Base-by-base conservation (phyloP, 2,797 vertebrate genomes). In the Sciurus carolinensis region DNA sequence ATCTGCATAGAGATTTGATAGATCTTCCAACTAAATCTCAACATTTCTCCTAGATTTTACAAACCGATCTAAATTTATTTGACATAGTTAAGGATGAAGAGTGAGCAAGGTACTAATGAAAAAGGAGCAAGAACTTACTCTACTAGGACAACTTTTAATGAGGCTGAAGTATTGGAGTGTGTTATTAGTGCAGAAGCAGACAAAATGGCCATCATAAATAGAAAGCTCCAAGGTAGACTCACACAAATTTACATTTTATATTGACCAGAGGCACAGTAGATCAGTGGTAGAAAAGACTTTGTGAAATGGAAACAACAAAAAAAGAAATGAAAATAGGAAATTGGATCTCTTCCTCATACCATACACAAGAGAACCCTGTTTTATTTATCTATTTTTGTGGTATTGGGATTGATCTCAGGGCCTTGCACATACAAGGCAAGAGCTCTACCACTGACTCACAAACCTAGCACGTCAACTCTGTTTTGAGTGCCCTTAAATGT, bases 21-120 rank as follows among this genome's bases (percentile, higher is more conserved):
- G 13, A 67, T 59, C 66, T 89, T 42, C 39, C 87, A n/a, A 67
- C 33, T 79, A 73, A 72, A 79, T 85, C 42, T 17, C 12, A 44
- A 3, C 6, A 57, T 85, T 94, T 69, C 67, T 71, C 22, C 52
- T 85, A 44, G 30, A 71, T 30, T 50, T 75, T 83, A 75, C 44
- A 84, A 69, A n/a, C 30, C 64, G 64, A 67, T 94, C 72, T 62
- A 82, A 93, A 64, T 90, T 52, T 75, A 20, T 82, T 22, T 85
- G 59, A 18, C 36, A 24, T 10, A 77, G 18, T 79, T 22, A 85
- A 91, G 59, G 52, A 62, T 39, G 36, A 75, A 80, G 44, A 93
- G 24, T 66, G 39, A 88, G 4, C 17, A 81, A 36, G n/a, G 30
- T 26, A 62, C 24, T 75, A 77, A 4, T 72, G 67, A 91, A 81